Evolutionary conservation across 1,140 invertebrate genomes (phyloP).

Genomic region (Polyergus mexicanus): DNA sequence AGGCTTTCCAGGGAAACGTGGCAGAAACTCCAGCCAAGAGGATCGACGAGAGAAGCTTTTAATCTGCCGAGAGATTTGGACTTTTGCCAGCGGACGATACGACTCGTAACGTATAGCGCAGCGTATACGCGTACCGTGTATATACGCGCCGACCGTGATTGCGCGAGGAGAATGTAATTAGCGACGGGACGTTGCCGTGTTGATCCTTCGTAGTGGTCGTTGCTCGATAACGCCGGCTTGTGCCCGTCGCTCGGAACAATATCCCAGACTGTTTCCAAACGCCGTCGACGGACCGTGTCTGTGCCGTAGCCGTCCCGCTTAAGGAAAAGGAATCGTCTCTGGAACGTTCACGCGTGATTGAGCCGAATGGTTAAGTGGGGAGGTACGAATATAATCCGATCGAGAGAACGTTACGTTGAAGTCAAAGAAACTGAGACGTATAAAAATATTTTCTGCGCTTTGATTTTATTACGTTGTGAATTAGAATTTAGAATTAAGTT

Average conservation of each 20-base stretch:
- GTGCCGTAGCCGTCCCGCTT: conserved; percentile 22
- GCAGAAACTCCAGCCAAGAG: conserved; percentile 67
- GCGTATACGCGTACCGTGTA: conserved; percentile 43
- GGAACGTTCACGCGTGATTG: conserved; percentile 70
- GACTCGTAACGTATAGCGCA: conserved; percentile 42
- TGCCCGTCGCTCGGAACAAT: conserved; percentile 56
- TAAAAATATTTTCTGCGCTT: not conserved
- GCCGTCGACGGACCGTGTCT: conserved; percentile 62
- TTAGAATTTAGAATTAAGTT: not conserved
- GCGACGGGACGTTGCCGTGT: conserved; percentile 74
- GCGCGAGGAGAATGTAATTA: conserved; percentile 82
- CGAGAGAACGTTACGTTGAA: not conserved
- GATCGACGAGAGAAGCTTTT: conserved; percentile 83
- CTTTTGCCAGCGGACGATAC: conserved; percentile 73
- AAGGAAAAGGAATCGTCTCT: conserved; percentile 61
- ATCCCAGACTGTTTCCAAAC: conserved; percentile 66
- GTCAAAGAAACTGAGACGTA: not conserved
- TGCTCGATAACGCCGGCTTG: conserved; percentile 33
- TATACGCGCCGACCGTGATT: conserved; percentile 77
- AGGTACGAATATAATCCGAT: conserved; percentile 29
- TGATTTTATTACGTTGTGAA: not conserved
- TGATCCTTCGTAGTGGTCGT: conserved; percentile 66
- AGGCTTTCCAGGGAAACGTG: conserved; percentile 73
- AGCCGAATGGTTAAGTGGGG: conserved; percentile 41
- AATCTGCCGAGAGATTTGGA: conserved; percentile 82